Base-by-base conservation (phyloP, 1,140 invertebrate genomes). In the Aphelinus certus region DNA sequence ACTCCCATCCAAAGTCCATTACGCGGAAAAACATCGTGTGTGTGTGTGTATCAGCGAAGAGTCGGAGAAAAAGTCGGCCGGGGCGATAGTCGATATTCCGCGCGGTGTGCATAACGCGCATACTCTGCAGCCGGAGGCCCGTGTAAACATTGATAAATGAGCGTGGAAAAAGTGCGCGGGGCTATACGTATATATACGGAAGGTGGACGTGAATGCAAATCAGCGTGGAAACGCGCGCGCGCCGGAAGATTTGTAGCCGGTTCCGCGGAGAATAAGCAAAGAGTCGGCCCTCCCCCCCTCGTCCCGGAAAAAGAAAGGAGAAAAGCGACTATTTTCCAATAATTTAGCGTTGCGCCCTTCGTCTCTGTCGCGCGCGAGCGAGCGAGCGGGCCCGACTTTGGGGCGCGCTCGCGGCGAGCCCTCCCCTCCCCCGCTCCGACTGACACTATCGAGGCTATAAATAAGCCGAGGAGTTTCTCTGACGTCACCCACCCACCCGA, bases 391-490 rank as follows among this genome's bases (percentile, higher is more conserved):
- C 26, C 26, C 26, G 26, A 26, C 26, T 26, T 26, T 26, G 26
- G 26, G 26, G 26, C 26, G 26, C 26, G 26, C 26, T 26, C 26
- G 53, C 45, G 43, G n/a, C 60, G 63, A 68, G 70, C 57, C 63
- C 71, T 66, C 71, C 65, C 73, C 73, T 63, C 63, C 76, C 77
- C 72, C 66, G 78, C 79, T 80, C 83, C 82, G 81, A 85, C 81
- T 84, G 84, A 85, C 84, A 83, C 84, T 85, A 85, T 85, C 84
- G 75, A 73, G 72, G 74, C 79, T 79, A 85, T 85, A 85, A 85
- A 85, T 85, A 85, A 64, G 64, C 66, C 80, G 81, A 80, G 73
- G 79, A 82, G 83, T 79, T 83, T 83, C 26, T 26, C 84, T 83
- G 84, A 85, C 84, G 82, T 85, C 84, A 84, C 80, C 82, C 80